Percentiles rank a stretch among this genome's conserved stretches.
Evolutionary conservation across 2,888 invertebrate genomes (phyloP).

Genomic region (Nomada flava): DNA sequence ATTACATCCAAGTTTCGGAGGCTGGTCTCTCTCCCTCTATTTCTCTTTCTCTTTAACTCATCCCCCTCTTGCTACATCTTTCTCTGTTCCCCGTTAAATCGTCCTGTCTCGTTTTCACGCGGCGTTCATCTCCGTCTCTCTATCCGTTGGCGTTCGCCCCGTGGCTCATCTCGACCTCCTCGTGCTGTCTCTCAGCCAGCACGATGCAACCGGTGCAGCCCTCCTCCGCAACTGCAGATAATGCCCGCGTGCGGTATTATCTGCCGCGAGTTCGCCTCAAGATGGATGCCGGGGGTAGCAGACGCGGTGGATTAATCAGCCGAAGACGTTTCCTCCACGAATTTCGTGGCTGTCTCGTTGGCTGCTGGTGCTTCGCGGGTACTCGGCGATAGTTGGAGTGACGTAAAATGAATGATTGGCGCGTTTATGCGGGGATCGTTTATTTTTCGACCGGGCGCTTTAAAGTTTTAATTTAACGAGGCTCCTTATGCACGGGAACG

Average conservation of each 20-base stretch:
- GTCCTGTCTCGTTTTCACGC: constrained; percentile 10
- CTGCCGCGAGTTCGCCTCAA: constrained; percentile 53
- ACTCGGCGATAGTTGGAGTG: not conserved
- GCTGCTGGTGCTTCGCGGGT: not conserved
- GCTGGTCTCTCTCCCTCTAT: constrained; percentile 64
- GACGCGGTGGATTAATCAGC: constrained; percentile 62
- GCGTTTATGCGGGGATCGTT: not conserved
- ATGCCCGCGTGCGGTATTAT: constrained; percentile 67
- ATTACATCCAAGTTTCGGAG: constrained; percentile 83
- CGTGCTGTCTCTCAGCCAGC: constrained; percentile 47
- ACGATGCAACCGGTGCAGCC: constrained; percentile 54
- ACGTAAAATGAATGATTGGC: not conserved
- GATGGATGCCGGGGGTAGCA: constrained; percentile 44
- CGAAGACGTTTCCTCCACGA: constrained; percentile 50
- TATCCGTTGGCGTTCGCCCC: constrained; percentile 41
- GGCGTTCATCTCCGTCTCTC: constrained; percentile 32
- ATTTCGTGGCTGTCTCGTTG: constrained; percentile 29
- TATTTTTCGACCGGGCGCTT: no score
- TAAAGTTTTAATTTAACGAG: not conserved
- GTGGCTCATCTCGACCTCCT: constrained; percentile 35
- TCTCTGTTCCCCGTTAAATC: constrained; percentile 12
- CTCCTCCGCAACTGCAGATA: constrained; percentile 58
- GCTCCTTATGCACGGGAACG: no score
- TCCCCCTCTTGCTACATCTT: not conserved
- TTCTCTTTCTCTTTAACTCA: constrained; percentile 26